A percentile compares a stretch with the other conserved stretches of the same genome.
phyloP scores from a whole-genome alignment of 2,797 vertebrate genomes.

The Brachyrhaphis roseni region DNA sequence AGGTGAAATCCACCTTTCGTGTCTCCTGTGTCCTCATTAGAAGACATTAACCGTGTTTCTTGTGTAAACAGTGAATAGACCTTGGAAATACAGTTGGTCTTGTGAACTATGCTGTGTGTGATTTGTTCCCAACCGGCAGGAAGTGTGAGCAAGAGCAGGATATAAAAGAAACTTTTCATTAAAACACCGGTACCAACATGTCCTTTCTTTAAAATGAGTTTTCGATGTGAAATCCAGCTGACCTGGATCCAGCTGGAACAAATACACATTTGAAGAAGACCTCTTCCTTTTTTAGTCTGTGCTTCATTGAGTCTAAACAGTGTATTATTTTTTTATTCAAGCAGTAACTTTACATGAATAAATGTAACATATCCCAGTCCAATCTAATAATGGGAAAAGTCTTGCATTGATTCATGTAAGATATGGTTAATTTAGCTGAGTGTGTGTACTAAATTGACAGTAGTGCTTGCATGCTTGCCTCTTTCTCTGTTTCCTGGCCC shows the following conservation, averaged over 20 bases:
- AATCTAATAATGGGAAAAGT: not conserved
- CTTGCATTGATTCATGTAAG: not conserved
- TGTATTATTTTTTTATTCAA: not conserved
- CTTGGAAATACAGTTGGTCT: not conserved
- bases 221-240: not conserved
- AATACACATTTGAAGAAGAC: not conserved
- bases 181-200: not conserved
- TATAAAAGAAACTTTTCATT: not conserved
- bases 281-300: not conserved
- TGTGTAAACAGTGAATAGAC: not conserved
- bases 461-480: not conserved
- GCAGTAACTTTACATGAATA: not conserved
- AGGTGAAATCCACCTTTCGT: not conserved
- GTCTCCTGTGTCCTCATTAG: not conserved
- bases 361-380: not conserved
- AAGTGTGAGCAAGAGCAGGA: not conserved
- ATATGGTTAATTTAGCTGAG: not conserved
- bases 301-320: not conserved
- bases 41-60: not conserved
- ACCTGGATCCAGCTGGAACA: too few species aligned
- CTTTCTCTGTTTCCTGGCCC: not conserved
- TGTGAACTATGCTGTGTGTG: not conserved
- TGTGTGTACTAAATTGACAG: not conserved
- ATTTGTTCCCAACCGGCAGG: not conserved
- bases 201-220: not conserved